A percentile compares a stretch with the other conserved stretches of the same genome.
Evolutionary conservation across 2,797 vertebrate genomes (phyloP).

Genomic region (Mormyrops boulengeri): DNA sequence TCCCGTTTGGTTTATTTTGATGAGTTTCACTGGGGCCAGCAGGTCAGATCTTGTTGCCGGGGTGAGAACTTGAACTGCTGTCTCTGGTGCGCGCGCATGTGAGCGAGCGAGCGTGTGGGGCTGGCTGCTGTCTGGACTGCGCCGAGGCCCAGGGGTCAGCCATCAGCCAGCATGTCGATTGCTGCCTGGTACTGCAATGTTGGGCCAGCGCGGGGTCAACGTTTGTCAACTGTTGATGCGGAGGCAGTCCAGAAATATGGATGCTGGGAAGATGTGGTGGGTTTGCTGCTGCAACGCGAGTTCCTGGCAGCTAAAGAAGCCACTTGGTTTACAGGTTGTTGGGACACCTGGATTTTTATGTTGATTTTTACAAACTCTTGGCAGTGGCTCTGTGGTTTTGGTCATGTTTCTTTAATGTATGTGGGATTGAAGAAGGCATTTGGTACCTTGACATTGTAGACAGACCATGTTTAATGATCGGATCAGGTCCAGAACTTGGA

Average conservation of each 20-base stretch:
- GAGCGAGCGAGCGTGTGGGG: not conserved
- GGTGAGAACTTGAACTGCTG: slow-evolving; percentile 11
- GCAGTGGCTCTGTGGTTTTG: not conserved
- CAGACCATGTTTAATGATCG: not conserved
- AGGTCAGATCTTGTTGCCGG: slow-evolving; percentile 28
- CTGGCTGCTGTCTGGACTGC: not conserved
- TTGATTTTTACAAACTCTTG: not conserved
- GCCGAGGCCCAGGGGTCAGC: slow-evolving; percentile 52
- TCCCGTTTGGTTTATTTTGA: slow-evolving; percentile 51
- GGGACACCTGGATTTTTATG: not conserved
- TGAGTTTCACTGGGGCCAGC: slow-evolving; percentile 35
- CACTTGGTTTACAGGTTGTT: not conserved
- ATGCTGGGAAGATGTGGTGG: slow-evolving; percentile 21
- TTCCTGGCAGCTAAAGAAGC: not conserved
- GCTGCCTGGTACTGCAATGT: slow-evolving; percentile 63
- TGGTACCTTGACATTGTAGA: not conserved
- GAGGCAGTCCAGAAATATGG: slow-evolving; percentile 33
- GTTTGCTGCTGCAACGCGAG: not conserved
- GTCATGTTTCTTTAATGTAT: not conserved
- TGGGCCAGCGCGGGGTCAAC: slow-evolving; percentile 51
- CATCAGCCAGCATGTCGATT: slow-evolving; percentile 66
- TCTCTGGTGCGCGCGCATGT: not conserved
- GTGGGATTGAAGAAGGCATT: not conserved
- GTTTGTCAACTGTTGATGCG: slow-evolving; percentile 64
- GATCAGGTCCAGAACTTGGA: not conserved